A percentile compares a stretch with the other conserved stretches of the same genome.
Conservation (phyloP, 2,113 vertebrate species). For the Chroicocephalus ridibundus region DNA sequence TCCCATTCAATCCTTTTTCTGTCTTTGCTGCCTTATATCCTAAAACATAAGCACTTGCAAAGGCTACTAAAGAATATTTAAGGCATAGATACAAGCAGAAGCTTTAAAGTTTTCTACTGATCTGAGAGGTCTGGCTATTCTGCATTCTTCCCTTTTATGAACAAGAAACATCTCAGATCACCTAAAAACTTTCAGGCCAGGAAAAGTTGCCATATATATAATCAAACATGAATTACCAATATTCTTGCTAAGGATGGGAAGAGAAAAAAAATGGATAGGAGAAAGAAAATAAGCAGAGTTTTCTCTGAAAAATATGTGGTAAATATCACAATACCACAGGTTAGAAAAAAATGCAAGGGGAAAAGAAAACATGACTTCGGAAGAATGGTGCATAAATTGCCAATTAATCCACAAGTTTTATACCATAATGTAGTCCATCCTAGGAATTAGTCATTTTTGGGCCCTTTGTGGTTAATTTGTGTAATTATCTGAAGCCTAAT, state of each 20-base stretch:
- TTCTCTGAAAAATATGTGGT: neutral
- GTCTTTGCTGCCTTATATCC: neutral
- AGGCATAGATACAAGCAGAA: neutral
- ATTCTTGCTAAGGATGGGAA: neutral
- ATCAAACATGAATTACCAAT: neutral
- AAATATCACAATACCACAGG: neutral
- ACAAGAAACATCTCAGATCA: neutral
- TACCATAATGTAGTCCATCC: neutral
- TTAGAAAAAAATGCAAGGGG: neutral
- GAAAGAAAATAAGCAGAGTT: neutral
- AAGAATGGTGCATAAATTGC: neutral
- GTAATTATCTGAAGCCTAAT: neutral
- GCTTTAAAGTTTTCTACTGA: neutral
- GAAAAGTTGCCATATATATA: neutral
- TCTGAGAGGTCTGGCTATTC: neutral
- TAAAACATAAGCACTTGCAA: neutral
- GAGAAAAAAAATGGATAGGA: neutral
- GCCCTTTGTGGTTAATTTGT: neutral
- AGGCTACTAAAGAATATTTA: neutral
- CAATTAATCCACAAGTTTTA: neutral
- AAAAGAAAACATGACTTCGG: neutral
- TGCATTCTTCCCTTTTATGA: neutral
- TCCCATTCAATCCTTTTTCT: neutral
- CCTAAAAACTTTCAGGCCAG: neutral
- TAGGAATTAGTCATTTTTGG: neutral